Percentiles rank a stretch among this genome's conserved stretches.
Evolutionary conservation across 1,140 invertebrate genomes (phyloP).

Genomic region (Gerris buenoi): DNA sequence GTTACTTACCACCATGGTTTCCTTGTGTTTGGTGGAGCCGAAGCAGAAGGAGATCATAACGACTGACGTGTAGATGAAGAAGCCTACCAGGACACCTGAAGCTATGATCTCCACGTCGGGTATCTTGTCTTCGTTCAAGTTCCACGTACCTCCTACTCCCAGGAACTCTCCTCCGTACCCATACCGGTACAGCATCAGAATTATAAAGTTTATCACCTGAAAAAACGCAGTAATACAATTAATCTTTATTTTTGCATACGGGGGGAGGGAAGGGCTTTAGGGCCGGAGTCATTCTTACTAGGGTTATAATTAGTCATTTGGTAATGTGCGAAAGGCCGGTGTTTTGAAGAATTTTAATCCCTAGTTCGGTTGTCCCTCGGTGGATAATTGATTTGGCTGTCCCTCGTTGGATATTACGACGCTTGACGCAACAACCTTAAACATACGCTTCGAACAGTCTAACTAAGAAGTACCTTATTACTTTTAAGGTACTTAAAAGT

Average conservation of each 20-base stretch:
- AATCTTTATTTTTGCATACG: neutral
- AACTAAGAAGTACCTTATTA: too few relatives aligned
- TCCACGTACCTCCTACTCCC: constrained; percentile 72
- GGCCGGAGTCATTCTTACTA: too few relatives aligned
- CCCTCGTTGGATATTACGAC: too few relatives aligned
- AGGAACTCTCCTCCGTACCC: constrained; percentile 66
- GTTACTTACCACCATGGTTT: constrained; percentile 35
- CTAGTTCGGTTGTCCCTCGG: too few relatives aligned
- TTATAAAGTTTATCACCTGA: constrained; percentile 62
- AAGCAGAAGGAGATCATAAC: constrained; percentile 37
- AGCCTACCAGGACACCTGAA: constrained; percentile 69
- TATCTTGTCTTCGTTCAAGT: constrained; percentile 72
- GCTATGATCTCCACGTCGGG: constrained; percentile 70
- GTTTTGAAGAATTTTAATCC: too few relatives aligned
- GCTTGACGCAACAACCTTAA: too few relatives aligned
- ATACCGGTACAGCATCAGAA: constrained; percentile 61
- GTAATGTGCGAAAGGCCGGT: too few relatives aligned
- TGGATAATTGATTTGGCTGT: too few relatives aligned
- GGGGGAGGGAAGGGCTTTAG: too few relatives aligned
- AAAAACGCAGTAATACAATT: constrained; percentile 25
- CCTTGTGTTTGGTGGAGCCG: constrained; percentile 56
- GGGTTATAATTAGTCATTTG: too few relatives aligned
- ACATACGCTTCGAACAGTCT: too few relatives aligned
- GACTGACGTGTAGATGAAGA: constrained; percentile 40
- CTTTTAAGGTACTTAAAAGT: too few relatives aligned